These are phyloP conservation scores for Botrylloides violaceus DNA, from an alignment of 23 tunicate species.

Conservation along the genomic window DNA sequence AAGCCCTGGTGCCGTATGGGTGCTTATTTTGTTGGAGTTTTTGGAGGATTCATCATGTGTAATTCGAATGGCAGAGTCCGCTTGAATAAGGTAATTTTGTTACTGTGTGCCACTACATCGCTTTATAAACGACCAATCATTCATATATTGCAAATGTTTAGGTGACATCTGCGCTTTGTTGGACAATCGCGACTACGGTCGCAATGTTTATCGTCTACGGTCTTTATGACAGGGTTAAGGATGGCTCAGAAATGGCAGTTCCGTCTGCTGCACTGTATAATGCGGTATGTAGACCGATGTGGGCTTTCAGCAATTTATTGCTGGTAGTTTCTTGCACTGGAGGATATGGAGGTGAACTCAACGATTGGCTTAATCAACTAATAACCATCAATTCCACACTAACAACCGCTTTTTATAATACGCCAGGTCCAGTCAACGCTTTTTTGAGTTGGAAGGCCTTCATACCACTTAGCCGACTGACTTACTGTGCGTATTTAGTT, in stretches of 20 bases:
- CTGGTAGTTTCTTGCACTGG: conserved; percentile 44
- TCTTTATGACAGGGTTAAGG: conserved; percentile 11
- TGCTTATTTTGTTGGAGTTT: conserved; percentile 11
- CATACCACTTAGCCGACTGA: conserved; percentile 65
- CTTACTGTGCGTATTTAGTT: conserved; percentile 59
- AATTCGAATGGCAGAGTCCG: background rate
- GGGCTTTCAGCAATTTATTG: conserved; percentile 54
- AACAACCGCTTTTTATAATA: too few relatives aligned
- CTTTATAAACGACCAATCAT: too few relatives aligned
- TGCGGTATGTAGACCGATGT: conserved; percentile 58
- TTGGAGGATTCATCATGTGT: conserved; percentile 5
- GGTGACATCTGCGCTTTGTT: conserved; percentile 34
- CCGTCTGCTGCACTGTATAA: conserved; percentile 61
- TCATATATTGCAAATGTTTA: too few relatives aligned
- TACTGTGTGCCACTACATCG: too few relatives aligned
- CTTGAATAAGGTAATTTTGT: conserved; percentile 24
- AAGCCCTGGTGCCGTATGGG: conserved; percentile 24
- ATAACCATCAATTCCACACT: too few relatives aligned
- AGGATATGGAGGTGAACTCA: conserved; percentile 67
- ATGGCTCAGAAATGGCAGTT: background rate
- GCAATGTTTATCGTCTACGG: conserved; percentile 46
- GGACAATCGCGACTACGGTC: conserved; percentile 24
- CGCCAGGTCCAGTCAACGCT: conserved; percentile 58
- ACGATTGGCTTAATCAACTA: too few relatives aligned
- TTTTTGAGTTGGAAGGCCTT: conserved; percentile 66